These are phyloP conservation scores for Teleogryllus oceanicus DNA, from an alignment of 2,888 invertebrate genomes.

Conservation along the genomic window DNA sequence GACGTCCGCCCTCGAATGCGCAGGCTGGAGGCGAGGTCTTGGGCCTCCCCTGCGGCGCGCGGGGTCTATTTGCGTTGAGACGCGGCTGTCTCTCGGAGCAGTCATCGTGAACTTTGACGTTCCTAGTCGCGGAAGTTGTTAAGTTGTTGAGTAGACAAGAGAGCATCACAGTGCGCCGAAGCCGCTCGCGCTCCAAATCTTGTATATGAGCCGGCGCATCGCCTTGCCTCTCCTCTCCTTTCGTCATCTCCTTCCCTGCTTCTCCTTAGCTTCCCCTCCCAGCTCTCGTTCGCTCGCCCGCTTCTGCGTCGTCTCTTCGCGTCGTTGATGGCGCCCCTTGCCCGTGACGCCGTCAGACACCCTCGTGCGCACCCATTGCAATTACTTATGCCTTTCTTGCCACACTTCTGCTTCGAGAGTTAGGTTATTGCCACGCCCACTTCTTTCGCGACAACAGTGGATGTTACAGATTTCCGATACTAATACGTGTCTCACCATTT, in stretches of 20 bases:
- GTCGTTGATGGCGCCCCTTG: background rate
- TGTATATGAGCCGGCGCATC: slow-evolving; percentile 6
- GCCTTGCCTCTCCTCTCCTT: background rate
- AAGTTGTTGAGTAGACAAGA: slow-evolving; percentile 32
- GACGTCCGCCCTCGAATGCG: no score
- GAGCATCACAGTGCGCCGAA: background rate
- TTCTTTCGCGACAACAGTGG: no score
- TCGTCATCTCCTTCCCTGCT: no score
- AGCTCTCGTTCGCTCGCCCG: background rate
- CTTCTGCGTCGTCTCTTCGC: background rate
- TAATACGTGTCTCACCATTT: no score
- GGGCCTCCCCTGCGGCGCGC: no score
- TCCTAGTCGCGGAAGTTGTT: slow-evolving; percentile 27
- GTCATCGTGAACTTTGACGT: slow-evolving; percentile 24
- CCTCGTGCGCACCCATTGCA: background rate
- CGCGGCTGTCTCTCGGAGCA: slow-evolving; percentile 19
- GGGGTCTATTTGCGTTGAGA: background rate
- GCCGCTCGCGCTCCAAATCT: slow-evolving; percentile 18
- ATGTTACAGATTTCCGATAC: no score
- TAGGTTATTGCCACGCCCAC: no score
- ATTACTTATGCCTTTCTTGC: no score
- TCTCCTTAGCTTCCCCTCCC: background rate
- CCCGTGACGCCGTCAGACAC: background rate
- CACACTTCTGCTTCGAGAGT: no score
- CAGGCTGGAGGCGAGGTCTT: no score